These are phyloP conservation scores for Crossocerus cetratus DNA, from an alignment of 2,888 invertebrate genomes.

Conservation along the genomic window DNA sequence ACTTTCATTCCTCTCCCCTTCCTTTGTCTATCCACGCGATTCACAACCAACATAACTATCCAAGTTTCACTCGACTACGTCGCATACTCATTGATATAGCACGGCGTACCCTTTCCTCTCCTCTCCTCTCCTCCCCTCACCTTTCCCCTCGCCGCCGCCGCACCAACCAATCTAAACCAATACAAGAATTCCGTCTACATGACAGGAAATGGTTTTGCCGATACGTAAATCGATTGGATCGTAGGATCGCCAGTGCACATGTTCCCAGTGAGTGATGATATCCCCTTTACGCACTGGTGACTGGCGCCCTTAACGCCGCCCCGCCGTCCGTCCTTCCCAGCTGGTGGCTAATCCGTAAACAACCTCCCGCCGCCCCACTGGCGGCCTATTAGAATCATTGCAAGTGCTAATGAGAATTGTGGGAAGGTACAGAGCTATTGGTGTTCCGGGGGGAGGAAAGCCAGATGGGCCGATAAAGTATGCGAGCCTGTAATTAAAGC, in stretches of 20 bases:
- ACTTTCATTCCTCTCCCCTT: background rate
- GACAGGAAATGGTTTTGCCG: no score
- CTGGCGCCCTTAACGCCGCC: no score
- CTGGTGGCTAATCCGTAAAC: constrained; percentile 8
- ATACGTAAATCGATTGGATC: constrained; percentile 10
- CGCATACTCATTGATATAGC: no score
- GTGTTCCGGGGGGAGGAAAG: background rate
- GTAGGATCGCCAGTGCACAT: background rate
- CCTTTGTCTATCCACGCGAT: background rate
- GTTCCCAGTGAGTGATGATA: no score
- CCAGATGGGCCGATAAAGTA: background rate
- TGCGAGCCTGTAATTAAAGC: constrained; percentile 10
- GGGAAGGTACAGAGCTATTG: background rate
- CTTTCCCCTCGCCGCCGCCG: no score
- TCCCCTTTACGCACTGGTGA: no score
- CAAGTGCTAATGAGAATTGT: background rate
- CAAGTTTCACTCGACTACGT: background rate
- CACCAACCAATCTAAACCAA: no score
- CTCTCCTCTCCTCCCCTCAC: no score
- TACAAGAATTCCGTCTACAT: no score
- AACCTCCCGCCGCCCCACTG: constrained; percentile 1
- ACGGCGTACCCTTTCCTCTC: no score
- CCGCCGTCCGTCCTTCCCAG: no score
- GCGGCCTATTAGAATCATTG: constrained; percentile 14
- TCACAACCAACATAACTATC: background rate